These are phyloP conservation scores for Stichodactyla mertensii DNA, from an alignment of 64 coral and sea anemone species.

Conservation along the genomic window DNA sequence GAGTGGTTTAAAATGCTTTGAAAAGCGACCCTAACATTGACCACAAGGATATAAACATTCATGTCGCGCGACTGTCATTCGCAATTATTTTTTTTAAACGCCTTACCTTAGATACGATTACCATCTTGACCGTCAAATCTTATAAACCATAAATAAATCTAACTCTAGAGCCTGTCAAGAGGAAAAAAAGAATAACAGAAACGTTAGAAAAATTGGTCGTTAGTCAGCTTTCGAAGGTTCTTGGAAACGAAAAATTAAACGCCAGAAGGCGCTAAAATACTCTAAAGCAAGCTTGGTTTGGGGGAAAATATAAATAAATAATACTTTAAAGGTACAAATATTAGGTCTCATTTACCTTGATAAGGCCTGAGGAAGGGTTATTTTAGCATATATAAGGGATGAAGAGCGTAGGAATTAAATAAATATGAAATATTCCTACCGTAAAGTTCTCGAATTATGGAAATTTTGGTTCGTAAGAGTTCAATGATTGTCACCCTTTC, in stretches of 20 bases:
- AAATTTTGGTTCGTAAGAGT: not conserved
- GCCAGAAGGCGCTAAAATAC: not conserved
- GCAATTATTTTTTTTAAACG: not conserved
- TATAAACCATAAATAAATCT: not conserved
- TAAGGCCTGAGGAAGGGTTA: not conserved
- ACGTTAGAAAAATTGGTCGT: not conserved
- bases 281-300: not conserved
- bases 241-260: not conserved
- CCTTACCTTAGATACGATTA: constrained; percentile 57
- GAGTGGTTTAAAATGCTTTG: not conserved
- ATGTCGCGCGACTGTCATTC: not conserved
- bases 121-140: constrained; percentile 21
- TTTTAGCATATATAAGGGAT: not conserved
- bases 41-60: not conserved
- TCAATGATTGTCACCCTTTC: not conserved
- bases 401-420: not conserved
- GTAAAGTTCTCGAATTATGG: constrained; percentile 2
- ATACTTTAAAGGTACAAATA: not conserved
- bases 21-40: not conserved
- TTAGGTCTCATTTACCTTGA: not conserved
- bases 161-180: not conserved
- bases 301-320: not conserved
- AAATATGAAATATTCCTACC: not conserved
- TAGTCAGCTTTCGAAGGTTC: not conserved
- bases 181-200: not conserved